Percentiles rank a stretch among this genome's conserved stretches.
These are phyloP conservation scores for Ardeotis arabs DNA, from an alignment of 2,113 vertebrate species.

Conservation along the genomic window DNA sequence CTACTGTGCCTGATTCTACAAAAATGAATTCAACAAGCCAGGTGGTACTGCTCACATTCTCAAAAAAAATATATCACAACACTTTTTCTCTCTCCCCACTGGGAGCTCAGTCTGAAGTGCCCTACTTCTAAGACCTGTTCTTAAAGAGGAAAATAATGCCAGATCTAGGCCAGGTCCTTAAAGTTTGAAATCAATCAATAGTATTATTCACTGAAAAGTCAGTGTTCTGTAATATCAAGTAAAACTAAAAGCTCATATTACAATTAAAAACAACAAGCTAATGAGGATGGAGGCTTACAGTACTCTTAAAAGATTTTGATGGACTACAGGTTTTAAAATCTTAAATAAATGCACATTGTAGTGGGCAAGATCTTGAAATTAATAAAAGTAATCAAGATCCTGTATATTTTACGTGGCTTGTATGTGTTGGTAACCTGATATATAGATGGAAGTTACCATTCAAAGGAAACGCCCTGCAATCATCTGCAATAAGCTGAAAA, in stretches of 20 bases:
- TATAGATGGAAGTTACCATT: neutral
- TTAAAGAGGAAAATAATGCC: neutral
- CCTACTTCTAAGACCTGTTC: slow-evolving; percentile 14
- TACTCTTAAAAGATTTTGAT: neutral
- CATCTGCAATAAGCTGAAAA: neutral
- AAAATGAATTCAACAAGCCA: neutral
- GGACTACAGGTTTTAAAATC: neutral
- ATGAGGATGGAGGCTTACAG: neutral
- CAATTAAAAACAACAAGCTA: neutral
- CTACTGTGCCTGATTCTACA: neutral
- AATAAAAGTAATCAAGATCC: neutral
- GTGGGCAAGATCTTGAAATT: neutral
- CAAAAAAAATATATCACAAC: neutral
- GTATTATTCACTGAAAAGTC: neutral
- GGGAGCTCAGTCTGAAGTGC: neutral
- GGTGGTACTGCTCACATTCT: neutral
- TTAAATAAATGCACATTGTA: neutral
- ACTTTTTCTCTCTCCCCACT: neutral
- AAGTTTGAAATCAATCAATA: neutral
- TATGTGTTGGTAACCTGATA: neutral
- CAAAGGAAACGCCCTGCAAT: neutral
- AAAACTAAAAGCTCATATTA: neutral
- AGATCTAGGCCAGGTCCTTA: neutral
- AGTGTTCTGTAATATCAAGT: neutral
- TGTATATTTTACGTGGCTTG: neutral